Evolutionary conservation across 2,113 vertebrate genomes (phyloP).

Genomic region (Sminthopsis crassicaudata): DNA sequence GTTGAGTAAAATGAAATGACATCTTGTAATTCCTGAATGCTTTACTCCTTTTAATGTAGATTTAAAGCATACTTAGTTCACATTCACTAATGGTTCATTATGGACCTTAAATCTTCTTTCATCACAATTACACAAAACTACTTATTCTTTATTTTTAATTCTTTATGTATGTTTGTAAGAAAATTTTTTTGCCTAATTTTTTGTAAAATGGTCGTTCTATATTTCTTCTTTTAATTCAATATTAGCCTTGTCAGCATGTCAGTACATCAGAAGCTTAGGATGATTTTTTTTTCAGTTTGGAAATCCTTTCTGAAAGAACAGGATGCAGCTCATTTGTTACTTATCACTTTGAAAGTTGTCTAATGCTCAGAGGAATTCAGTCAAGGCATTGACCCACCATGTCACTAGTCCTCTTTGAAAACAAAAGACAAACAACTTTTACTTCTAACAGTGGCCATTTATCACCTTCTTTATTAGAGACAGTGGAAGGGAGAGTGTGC

Average conservation of each 20-base stretch:
- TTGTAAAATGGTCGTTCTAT: slow-evolving; percentile 19
- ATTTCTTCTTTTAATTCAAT: slow-evolving; percentile 19
- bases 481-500: not conserved
- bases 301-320: not conserved
- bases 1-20: not conserved
- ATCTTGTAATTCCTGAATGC: not conserved
- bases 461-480: not conserved
- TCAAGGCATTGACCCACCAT: not conserved
- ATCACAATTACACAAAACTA: not conserved
- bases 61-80: slow-evolving; percentile 4
- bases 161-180: not conserved
- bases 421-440: not conserved
- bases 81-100: not conserved
- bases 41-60: not conserved
- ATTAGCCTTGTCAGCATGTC: not conserved
- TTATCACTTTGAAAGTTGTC: not conserved
- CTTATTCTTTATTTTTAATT: not conserved
- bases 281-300: not conserved
- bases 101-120: slow-evolving; percentile 2
- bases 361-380: not conserved
- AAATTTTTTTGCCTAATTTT: not conserved
- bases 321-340: not conserved
- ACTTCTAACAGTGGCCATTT: not conserved
- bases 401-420: not conserved
- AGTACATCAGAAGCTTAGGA: not conserved